A percentile compares a stretch with the other conserved stretches of the same genome.
Conservation (phyloP, 2,888 invertebrate species). For the Lithophane ornitopus region DNA sequence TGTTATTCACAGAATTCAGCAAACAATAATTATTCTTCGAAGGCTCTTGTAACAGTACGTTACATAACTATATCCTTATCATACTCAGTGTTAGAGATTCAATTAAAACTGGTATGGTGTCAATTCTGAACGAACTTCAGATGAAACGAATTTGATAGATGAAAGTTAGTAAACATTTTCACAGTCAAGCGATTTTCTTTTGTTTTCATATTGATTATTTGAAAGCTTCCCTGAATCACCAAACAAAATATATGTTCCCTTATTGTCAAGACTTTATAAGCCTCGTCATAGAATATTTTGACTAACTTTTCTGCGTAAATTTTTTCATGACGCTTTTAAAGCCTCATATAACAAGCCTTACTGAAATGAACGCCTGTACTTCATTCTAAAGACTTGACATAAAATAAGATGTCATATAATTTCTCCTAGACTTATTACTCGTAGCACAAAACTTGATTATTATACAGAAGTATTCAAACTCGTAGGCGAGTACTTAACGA, state of each 20-base stretch:
- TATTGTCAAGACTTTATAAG: not conserved
- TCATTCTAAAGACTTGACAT: constrained; percentile 11
- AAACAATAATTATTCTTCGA: not conserved
- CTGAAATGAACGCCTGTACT: not conserved
- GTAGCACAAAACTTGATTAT: constrained; percentile 43
- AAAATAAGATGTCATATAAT: constrained; percentile 20
- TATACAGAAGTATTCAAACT: constrained; percentile 34
- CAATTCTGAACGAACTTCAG: not conserved
- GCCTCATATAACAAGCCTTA: not conserved
- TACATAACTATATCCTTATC: not conserved
- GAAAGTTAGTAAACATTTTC: constrained; percentile 38
- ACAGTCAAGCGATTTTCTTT: constrained; percentile 13
- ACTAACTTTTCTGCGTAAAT: constrained; percentile 1
- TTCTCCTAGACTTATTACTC: constrained; percentile 15
- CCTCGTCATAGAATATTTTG: not conserved
- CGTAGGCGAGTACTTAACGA: constrained; percentile 17
- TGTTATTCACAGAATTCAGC: constrained; percentile 19
- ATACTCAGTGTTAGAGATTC: not conserved
- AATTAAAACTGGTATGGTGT: constrained; percentile 21
- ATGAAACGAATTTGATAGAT: constrained; percentile 2
- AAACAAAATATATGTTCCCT: not conserved
- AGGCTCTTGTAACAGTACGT: not conserved
- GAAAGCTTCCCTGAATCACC: not conserved
- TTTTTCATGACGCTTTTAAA: not conserved
- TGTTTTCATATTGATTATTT: not conserved